Conservation (phyloP, 1,140 invertebrate species). For the Holcopasites calliopsidis region DNA sequence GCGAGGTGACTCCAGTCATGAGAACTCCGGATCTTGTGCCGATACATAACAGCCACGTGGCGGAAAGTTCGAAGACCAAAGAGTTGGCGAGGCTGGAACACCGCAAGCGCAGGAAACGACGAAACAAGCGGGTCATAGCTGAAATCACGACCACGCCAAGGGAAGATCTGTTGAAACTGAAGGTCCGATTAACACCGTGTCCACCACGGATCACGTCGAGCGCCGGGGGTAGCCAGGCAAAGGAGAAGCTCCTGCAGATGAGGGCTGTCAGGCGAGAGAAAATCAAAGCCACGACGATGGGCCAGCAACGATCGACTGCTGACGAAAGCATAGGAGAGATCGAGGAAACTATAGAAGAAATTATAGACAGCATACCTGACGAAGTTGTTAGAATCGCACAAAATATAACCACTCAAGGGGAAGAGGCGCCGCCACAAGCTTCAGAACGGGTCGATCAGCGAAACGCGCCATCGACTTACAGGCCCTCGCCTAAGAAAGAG, state of each 20-base stretch:
- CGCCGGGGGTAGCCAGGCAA: conserved; percentile 47
- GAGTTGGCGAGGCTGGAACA: conserved; percentile 67
- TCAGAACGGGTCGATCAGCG: background rate
- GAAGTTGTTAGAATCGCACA: conserved; percentile 67
- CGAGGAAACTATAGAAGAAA: conserved; percentile 66
- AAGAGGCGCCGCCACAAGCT: background rate
- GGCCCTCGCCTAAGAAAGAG: background rate
- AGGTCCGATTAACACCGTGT: conserved; percentile 72
- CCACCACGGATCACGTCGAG: conserved; percentile 69
- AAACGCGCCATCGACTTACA: background rate
- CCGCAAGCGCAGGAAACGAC: conserved; percentile 71
- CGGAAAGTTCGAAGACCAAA: conserved; percentile 58
- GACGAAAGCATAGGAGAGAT: conserved; percentile 35
- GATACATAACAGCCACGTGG: background rate
- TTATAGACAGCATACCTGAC: conserved; percentile 72
- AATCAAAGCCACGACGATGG: conserved; percentile 50
- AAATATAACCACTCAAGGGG: conserved; percentile 32
- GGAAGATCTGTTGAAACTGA: conserved; percentile 74
- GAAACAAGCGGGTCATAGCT: conserved; percentile 74
- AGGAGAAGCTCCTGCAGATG: conserved; percentile 71
- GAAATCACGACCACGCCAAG: conserved; percentile 74
- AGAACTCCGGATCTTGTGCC: conserved; percentile 61
- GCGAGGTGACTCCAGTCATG: conserved; percentile 74
- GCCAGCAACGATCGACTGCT: conserved; percentile 48
- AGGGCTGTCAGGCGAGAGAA: conserved; percentile 68